Conservation (phyloP, 2,113 vertebrate species). For the Glaucidium brasilianum region DNA sequence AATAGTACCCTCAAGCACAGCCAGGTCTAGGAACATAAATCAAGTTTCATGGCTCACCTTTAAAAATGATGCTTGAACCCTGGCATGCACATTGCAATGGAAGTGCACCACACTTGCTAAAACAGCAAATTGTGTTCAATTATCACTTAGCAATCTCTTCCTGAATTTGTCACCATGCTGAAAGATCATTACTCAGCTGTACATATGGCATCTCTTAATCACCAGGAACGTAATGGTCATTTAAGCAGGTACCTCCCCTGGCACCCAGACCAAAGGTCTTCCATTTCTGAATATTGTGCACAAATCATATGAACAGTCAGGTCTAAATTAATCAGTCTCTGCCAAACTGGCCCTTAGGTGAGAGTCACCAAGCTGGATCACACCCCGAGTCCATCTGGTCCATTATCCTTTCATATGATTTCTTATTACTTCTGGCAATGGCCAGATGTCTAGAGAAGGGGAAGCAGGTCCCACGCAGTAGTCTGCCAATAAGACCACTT, state of each 20-base stretch:
- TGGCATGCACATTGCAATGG: conserved; percentile 1
- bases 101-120: conserved; percentile 16
- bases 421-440: conserved; percentile 39
- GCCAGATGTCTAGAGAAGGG: conserved; percentile 45
- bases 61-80: background rate
- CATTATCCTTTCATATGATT: conserved; percentile 47
- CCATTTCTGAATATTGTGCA: background rate
- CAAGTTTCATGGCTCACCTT: conserved; percentile 39
- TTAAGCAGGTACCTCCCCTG: conserved; percentile 40
- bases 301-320: conserved; percentile 37
- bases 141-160: conserved; percentile 31
- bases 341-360: conserved; percentile 48
- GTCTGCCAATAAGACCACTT: background rate
- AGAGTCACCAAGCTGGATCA: conserved; percentile 29
- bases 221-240: conserved; percentile 7
- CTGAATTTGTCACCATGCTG: background rate
- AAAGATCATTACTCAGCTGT: conserved; percentile 19
- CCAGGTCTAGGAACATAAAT: conserved; percentile 1
- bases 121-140: conserved; percentile 37
- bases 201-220: conserved; percentile 37
- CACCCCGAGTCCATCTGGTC: conserved; percentile 58
- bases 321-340: conserved; percentile 38
- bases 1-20: background rate
- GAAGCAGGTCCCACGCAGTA: background rate
- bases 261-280: conserved; percentile 1